Percentiles rank a stretch among this genome's conserved stretches.
These are phyloP conservation scores for Rhingia campestris DNA, from an alignment of 2,888 invertebrate species.

Conservation along the genomic window DNA sequence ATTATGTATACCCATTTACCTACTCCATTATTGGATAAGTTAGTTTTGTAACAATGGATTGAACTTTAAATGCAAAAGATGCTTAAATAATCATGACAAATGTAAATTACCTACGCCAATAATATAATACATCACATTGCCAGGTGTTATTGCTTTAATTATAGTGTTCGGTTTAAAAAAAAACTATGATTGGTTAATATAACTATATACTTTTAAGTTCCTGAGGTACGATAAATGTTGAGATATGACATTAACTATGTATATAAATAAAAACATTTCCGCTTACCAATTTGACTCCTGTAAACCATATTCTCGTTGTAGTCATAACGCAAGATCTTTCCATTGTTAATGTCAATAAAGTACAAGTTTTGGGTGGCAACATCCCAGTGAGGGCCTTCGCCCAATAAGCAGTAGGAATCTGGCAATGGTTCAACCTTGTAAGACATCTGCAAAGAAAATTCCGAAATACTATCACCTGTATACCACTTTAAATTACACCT, in stretches of 20 bases:
- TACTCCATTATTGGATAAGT: no score
- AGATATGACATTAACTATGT: neutral
- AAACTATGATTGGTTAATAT: no score
- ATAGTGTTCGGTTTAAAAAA: no score
- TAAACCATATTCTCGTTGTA: slow-evolving; percentile 83
- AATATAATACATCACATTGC: no score
- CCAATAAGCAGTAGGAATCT: slow-evolving; percentile 83
- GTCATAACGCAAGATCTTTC: slow-evolving; percentile 80
- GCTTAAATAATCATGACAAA: no score
- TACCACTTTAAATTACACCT: neutral
- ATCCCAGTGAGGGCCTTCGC: slow-evolving; percentile 90
- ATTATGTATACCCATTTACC: no score
- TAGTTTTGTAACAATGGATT: no score
- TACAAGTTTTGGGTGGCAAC: slow-evolving; percentile 85
- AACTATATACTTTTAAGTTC: no score
- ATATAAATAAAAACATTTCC: neutral
- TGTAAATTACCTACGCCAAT: no score
- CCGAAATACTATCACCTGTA: slow-evolving; percentile 9
- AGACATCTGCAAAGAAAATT: slow-evolving; percentile 78
- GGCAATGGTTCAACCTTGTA: slow-evolving; percentile 81
- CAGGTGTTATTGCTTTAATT: no score
- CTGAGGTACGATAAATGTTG: no score
- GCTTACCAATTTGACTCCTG: slow-evolving; percentile 83
- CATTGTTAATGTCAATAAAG: slow-evolving; percentile 86
- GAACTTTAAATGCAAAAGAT: no score